Evolutionary conservation across 2,797 vertebrate genomes (phyloP).

Genomic region (Rousettus madagascariensis): DNA sequence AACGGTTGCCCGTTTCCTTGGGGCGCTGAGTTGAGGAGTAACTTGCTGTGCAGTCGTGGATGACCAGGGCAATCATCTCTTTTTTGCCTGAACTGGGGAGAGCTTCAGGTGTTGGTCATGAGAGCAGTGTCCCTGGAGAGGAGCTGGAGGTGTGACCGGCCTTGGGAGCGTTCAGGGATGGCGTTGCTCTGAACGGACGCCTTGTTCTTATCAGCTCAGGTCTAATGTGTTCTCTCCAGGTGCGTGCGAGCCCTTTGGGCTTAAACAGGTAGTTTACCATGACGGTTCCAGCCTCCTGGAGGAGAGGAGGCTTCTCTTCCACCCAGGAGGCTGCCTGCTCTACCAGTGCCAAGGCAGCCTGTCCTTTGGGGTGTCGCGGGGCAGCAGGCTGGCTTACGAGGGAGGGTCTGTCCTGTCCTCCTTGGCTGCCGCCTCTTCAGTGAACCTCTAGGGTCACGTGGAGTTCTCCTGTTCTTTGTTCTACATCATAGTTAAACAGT

Average conservation of each 20-base stretch:
- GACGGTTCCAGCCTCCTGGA: neutral
- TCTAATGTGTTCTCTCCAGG: neutral
- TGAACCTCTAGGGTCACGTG: neutral
- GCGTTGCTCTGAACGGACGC: neutral
- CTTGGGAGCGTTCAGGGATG: rapidly evolving
- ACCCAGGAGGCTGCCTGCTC: neutral
- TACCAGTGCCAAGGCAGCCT: neutral
- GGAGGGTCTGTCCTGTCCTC: neutral
- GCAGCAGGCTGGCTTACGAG: neutral
- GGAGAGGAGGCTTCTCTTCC: neutral
- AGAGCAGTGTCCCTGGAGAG: neutral
- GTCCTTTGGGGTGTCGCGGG: too few relatives aligned
- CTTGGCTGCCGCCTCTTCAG: neutral
- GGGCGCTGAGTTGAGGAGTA: neutral
- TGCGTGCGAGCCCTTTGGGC: neutral
- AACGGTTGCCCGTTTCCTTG: neutral
- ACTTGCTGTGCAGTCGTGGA: neutral
- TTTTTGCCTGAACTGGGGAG: neutral
- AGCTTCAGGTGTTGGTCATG: neutral
- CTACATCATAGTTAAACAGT: neutral
- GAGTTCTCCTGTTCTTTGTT: neutral
- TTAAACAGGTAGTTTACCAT: neutral
- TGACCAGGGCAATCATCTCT: neutral
- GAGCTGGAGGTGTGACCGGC: rapidly evolving
- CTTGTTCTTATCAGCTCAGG: neutral